These are phyloP conservation scores for Ochotona curzoniae DNA, from an alignment of 2,113 vertebrate species.

Conservation along the genomic window DNA sequence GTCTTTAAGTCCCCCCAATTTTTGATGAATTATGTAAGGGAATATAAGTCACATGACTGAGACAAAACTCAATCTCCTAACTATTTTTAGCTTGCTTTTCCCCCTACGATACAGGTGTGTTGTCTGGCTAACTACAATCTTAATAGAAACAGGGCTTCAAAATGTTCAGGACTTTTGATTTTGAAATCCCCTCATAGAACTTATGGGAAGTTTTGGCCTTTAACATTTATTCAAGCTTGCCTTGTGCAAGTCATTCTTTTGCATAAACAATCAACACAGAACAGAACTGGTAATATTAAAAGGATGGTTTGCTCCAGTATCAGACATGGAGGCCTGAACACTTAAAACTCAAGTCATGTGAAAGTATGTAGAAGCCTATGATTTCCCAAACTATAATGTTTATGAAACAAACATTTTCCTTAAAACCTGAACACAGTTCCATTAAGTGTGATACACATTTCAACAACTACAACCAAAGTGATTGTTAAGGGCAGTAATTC, in stretches of 20 bases:
- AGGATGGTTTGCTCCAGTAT: not conserved
- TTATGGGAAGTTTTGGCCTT: not conserved
- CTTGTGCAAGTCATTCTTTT: not conserved
- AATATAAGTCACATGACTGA: not conserved
- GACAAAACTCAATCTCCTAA: constrained; percentile 10
- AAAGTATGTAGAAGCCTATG: not conserved
- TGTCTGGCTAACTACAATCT: not conserved
- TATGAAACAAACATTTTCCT: constrained; percentile 32
- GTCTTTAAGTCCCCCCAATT: constrained; percentile 1
- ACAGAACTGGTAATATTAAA: constrained; percentile 28
- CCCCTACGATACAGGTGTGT: not conserved
- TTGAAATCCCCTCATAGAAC: not conserved
- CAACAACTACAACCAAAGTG: not conserved
- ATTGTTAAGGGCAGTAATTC: not conserved
- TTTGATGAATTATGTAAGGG: constrained; percentile 23
- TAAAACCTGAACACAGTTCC: not conserved
- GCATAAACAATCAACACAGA: not conserved
- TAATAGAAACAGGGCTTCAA: not conserved
- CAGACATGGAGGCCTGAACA: not conserved
- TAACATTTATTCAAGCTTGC: not conserved
- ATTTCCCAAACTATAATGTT: not conserved
- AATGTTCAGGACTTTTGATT: too few species aligned
- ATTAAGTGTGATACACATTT: not conserved
- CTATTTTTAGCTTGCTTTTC: constrained; percentile 36
- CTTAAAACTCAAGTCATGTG: not conserved